These are phyloP conservation scores for Antheraea assamensis DNA, from an alignment of 2,888 invertebrate species.

Conservation along the genomic window DNA sequence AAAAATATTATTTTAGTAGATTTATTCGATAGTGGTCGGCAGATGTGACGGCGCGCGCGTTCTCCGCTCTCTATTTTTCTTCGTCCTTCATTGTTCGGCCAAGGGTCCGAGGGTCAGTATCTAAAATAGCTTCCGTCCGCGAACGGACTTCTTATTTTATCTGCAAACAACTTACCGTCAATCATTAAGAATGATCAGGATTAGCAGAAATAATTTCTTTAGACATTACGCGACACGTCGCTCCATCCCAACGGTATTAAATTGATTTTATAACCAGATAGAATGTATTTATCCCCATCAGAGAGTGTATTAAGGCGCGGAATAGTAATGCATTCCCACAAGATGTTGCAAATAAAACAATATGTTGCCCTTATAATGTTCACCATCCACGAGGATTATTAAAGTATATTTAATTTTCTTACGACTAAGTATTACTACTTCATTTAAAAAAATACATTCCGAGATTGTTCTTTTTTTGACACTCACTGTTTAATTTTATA, in stretches of 20 bases:
- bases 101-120: constrained; percentile 72
- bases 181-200: constrained; percentile 40
- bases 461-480: too few relatives aligned
- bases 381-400: not conserved
- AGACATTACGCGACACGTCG: constrained; percentile 31
- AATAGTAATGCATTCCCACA: constrained; percentile 38
- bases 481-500: too few relatives aligned
- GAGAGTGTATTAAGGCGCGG: constrained; percentile 26
- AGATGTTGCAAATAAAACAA: constrained; percentile 13
- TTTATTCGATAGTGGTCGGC: constrained; percentile 79
- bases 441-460: too few relatives aligned
- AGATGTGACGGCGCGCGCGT: constrained; percentile 71
- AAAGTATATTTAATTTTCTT: not conserved
- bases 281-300: constrained; percentile 19
- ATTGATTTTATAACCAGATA: constrained; percentile 43
- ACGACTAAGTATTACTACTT: too few relatives aligned
- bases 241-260: constrained; percentile 29
- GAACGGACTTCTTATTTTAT: constrained; percentile 62
- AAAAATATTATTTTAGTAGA: constrained; percentile 82
- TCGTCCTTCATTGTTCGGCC: constrained; percentile 69
- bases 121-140: constrained; percentile 71
- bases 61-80: constrained; percentile 72
- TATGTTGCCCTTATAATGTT: not conserved
- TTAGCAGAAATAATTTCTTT: constrained; percentile 20
- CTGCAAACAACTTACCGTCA: constrained; percentile 65